phyloP scores from a whole-genome alignment of 37 sponge, comb jelly and placozoan genomes.

The Aplysina aerophoba region DNA sequence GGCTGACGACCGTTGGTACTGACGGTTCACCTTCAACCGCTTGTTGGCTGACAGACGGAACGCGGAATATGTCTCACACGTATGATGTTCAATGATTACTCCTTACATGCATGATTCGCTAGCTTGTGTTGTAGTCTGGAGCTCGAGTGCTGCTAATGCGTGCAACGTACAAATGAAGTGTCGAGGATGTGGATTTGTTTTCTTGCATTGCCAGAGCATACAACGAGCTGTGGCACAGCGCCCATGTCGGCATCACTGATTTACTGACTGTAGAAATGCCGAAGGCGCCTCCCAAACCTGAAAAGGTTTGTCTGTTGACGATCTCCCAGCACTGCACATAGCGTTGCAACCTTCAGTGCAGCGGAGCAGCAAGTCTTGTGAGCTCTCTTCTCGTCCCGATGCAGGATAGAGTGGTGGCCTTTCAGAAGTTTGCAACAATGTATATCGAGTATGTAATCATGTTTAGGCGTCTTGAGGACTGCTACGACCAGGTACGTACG shows the following conservation, averaged over 20 bases:
- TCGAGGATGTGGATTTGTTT: not conserved
- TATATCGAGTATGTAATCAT: conserved; percentile 90
- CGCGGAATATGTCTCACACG: conserved; percentile 5
- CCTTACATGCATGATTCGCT: too few species aligned
- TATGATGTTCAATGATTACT: not conserved
- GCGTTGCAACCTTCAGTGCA: not conserved
- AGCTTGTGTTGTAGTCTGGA: not conserved
- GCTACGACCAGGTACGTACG: conserved; percentile 95
- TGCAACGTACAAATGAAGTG: not conserved
- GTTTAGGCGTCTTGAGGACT: conserved; percentile 89
- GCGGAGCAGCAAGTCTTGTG: not conserved
- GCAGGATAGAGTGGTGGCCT: conserved; percentile 86
- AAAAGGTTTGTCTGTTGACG: too few species aligned
- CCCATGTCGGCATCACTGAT: conserved; percentile 74
- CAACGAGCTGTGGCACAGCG: conserved; percentile 87
- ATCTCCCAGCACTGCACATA: not conserved
- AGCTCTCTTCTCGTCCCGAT: not conserved
- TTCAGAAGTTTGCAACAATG: conserved; percentile 85
- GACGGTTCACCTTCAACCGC: not conserved
- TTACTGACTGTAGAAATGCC: conserved; percentile 82
- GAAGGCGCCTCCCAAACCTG: conserved; percentile 80
- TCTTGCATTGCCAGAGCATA: conserved; percentile 51
- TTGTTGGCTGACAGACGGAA: too few species aligned
- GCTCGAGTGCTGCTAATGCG: not conserved
- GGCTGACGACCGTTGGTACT: not conserved